Percentiles rank a stretch among this genome's conserved stretches.
These are phyloP conservation scores for Tetragnatha versicolor DNA, from an alignment of 1,140 invertebrate genomes.

Conservation along the genomic window DNA sequence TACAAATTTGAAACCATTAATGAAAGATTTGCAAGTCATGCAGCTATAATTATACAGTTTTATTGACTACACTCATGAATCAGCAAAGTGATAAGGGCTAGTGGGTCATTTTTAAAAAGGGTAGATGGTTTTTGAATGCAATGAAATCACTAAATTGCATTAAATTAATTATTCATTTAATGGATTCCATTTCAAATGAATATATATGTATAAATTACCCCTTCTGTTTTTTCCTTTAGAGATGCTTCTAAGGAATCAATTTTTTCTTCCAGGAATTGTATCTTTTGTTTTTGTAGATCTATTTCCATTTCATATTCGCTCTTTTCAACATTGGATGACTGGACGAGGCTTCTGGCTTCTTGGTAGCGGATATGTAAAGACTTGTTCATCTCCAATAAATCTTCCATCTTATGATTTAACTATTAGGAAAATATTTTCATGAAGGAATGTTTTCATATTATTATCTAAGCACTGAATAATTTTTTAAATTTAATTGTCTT, in stretches of 20 bases:
- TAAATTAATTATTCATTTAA: not conserved
- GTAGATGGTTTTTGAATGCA: too few relatives aligned
- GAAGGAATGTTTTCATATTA: too few relatives aligned
- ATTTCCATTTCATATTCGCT: constrained; percentile 12
- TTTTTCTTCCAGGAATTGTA: not conserved
- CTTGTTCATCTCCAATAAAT: constrained; percentile 5
- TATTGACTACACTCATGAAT: too few relatives aligned
- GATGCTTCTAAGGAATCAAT: constrained; percentile 7
- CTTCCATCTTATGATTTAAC: constrained; percentile 6
- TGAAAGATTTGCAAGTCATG: too few relatives aligned
- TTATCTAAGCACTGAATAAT: too few relatives aligned
- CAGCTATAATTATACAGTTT: too few relatives aligned
- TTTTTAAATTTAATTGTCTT: too few relatives aligned
- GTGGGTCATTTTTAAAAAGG: too few relatives aligned
- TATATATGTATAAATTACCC: not conserved
- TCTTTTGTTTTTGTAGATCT: not conserved
- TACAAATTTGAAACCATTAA: too few relatives aligned
- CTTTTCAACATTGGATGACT: not conserved
- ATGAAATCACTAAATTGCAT: too few relatives aligned
- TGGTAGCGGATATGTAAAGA: not conserved
- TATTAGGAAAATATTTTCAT: not conserved
- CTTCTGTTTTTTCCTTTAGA: constrained; percentile 7
- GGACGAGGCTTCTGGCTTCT: not conserved
- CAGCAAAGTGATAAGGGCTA: too few relatives aligned
- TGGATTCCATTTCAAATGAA: not conserved